Evolutionary conservation across 1,140 invertebrate genomes (phyloP), one percentile per base, ranked within the genome.

Genomic region (Meloidogyne hapla): DNA sequence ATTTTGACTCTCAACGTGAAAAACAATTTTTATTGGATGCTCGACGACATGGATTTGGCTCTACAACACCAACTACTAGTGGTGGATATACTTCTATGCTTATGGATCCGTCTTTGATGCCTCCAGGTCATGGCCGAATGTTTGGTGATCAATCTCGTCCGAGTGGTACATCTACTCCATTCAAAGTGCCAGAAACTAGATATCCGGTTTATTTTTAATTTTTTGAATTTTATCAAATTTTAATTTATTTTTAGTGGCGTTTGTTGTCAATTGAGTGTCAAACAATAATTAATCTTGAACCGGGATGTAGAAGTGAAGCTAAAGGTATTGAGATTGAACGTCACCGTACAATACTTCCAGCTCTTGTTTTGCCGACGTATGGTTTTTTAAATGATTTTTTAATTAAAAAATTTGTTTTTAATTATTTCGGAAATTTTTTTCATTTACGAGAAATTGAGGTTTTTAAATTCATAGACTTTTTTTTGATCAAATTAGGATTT

Each of bases 101-200:
- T 28, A 70, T 61, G 45, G 69, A 70, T 61, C 69, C 69, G n/a
- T 56, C 33, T 1, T 61, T 70, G n/a, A 70, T 70, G 69, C 69
- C 69, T 42, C 69, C 69, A 2, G 69, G 69, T 8, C 69, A 70
- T 61, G 40, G 67, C 8, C 48, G 48, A n/a, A 56, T 56, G 18
- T 56, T 56, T n/a, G 48, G 18, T n/a, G 48, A n/a, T 56, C 48
- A 33, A 8, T 6, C 18, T n/a, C 48, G n/a, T n/a, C 48, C 4
- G 18, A 0, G 18, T n/a, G 12, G 18, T 56, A n/a, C 48, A 56
- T 21, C 48, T 6, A 56, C 18, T 56, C n/a, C 48, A 56, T 21
- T 56, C 6, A 18, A n/a, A n/a, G 48, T 56, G n/a, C 48, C n/a
- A 5, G 48, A 56, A 56, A 56, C 18, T 56, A 18, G 48, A n/a